Base-by-base conservation (phyloP, 2,113 vertebrate species). In the Colaptes auratus region DNA sequence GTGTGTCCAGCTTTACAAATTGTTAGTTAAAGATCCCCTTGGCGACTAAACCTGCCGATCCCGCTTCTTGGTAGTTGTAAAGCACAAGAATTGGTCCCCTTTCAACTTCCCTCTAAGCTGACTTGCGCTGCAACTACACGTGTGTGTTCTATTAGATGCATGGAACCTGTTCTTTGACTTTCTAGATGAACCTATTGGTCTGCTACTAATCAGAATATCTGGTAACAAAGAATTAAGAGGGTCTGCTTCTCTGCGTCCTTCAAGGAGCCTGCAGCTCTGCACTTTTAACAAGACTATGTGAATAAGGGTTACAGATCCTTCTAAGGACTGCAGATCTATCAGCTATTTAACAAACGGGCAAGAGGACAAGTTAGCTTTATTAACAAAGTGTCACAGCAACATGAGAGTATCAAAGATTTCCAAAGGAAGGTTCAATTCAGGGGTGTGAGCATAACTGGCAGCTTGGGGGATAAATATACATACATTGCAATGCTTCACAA, bases 1-100 rank as follows among this genome's bases (percentile, higher is more conserved):
- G 31, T 10, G 10, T 15, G 36, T 9, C 2, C 4, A 8, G 13
- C 7, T 76, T 31, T 60, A 46, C 18, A 19, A 30, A 3, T 4
- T 6, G 39, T 12, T 6, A 7, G 20, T 25, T 14, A 17, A 24
- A 14, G 4, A 18, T 9, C 36, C 33, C 31, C 0, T 2, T 4
- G 44, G 44, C 8, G 15, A 50, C 23, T 24, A 35, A 44, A 44
- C 15, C 42, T 44, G 42, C 42, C 42, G 7, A 28, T 63, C 16
- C 56, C 33, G 48, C 39, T 80, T 60, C 58, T 66, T 23, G 48
- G 21, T 10, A 15, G 31, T 5, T n/a, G 61, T 18, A 33, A 70
- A 30, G 42, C 36, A 28, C 4, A 6, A 39, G 52, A 46, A 7
- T 2, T 2, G 31, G 36, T 44, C 72, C 24, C 59, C 42, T 71